These are phyloP conservation scores for Dascyllus trimaculatus DNA, from an alignment of 2,113 vertebrate genomes.

Conservation along the genomic window DNA sequence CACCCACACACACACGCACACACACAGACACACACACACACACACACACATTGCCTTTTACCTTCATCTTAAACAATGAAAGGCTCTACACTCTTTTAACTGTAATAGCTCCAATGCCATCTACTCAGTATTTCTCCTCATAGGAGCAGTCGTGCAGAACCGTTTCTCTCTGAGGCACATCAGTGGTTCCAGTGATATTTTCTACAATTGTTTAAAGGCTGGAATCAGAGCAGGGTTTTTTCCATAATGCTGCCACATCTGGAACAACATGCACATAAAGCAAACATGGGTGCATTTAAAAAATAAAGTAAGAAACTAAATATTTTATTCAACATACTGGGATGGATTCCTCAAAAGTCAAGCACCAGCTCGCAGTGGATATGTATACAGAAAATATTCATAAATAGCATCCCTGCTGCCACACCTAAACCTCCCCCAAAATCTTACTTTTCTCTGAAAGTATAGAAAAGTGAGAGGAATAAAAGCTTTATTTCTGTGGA, in stretches of 20 bases:
- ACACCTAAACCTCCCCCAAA: no score
- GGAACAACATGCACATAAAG: slow-evolving; percentile 19
- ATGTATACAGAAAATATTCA: not conserved
- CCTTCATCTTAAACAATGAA: slow-evolving; percentile 78
- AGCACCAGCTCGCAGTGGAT: not conserved
- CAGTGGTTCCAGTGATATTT: slow-evolving; percentile 35
- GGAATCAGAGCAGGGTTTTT: slow-evolving; percentile 16
- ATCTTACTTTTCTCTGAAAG: not conserved
- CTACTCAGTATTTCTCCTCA: slow-evolving; percentile 67
- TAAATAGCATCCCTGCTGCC: not conserved
- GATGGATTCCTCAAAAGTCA: slow-evolving; percentile 7
- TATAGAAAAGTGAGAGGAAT: not conserved
- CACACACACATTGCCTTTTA: slow-evolving; percentile 48
- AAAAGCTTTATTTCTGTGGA: slow-evolving; percentile 26
- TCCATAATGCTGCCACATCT: not conserved
- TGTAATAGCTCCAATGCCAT: slow-evolving; percentile 68
- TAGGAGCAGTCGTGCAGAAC: slow-evolving; percentile 53
- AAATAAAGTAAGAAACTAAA: slow-evolving; percentile 1
- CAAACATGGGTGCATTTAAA: not conserved
- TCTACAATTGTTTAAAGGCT: slow-evolving; percentile 44
- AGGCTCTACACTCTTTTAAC: slow-evolving; percentile 63
- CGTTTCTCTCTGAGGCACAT: slow-evolving; percentile 36
- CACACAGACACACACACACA: slow-evolving; percentile 36
- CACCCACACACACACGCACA: slow-evolving; percentile 65
- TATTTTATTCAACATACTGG: not conserved